phyloP scores from a whole-genome alignment of 1,140 invertebrate genomes.

The Protaetia brevitarsis region DNA sequence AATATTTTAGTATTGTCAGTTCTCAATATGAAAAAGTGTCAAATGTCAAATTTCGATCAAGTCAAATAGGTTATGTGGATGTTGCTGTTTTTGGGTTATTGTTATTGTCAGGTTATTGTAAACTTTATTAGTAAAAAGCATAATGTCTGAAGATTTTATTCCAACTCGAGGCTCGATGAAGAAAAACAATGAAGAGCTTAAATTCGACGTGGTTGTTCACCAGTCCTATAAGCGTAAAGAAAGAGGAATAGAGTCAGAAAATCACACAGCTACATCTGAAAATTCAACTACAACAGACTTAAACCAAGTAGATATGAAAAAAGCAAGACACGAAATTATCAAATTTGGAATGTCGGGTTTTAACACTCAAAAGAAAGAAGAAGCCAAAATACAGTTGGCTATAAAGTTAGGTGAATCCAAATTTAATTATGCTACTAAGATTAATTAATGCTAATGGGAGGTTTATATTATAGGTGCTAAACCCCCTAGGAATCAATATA shows the following conservation, averaged over 20 bases:
- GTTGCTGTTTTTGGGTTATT: no score
- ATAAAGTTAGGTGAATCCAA: constrained; percentile 60
- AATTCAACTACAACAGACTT: constrained; percentile 29
- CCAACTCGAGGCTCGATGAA: constrained; percentile 55
- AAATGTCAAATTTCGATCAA: no score
- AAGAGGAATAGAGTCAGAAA: constrained; percentile 34
- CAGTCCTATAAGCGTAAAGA: constrained; percentile 54
- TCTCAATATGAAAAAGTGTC: no score
- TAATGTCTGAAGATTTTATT: constrained; percentile 44
- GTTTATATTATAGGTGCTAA: constrained; percentile 60
- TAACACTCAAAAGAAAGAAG: constrained; percentile 53
- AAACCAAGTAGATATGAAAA: constrained; percentile 58
- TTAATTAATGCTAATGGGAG: no score
- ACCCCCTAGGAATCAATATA: constrained; percentile 55
- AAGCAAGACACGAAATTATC: constrained; percentile 59
- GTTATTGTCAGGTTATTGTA: no score
- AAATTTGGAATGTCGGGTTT: constrained; percentile 63
- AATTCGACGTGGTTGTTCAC: constrained; percentile 53
- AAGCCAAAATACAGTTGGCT: constrained; percentile 58
- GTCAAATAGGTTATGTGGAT: no score
- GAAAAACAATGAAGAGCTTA: constrained; percentile 47
- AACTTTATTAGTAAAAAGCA: no score
- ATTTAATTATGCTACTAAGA: no score
- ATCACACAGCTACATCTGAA: neutral
- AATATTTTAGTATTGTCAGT: no score